Evolutionary conservation across 2,888 invertebrate species (phyloP), one percentile per base, ranked within the genome.

Genomic region (Megamerina dolium): DNA sequence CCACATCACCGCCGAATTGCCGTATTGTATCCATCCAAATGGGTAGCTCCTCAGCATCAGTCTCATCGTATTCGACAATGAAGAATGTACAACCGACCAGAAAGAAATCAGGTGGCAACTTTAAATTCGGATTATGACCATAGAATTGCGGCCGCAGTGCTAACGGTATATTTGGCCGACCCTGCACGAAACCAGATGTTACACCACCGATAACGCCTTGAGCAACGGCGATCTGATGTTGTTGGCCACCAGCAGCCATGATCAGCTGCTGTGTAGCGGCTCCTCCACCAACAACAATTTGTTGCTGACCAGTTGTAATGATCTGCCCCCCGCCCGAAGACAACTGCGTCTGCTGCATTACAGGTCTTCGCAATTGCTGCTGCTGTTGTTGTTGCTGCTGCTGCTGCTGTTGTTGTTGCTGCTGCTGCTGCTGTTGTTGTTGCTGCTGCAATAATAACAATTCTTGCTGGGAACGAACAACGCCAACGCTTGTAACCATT

Each of bases 21-120:
- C 80, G 78, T 40, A 92, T 86, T 0, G 83, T 79, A 70, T 82
- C 79, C 53, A 78, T 73, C 87, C 86, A 87, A 2, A 77, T 60
- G 17, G 77, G 75, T 14, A 81, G 73, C 51, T 82, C 81, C 10
- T 74, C 65, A 1, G 78, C 77, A 65, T 78, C 76, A n/a, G 79
- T 78, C 51, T 79, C 76, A 50, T 87, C 86, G 61, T 89, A 89
- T 59, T 90, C 90, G 53, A 85, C 83, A 50, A 91, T 85, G 49
- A 85, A 87, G 66, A 97, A 96, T 26, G 94, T 86, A 68, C 95
- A 96, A 6, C 95, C 96, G 23, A 94, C 74, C 34, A 97, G 73
- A 72, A 92, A 95, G 41, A 92, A 74, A 58, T 94, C 91, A 0
- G 86, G 81, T 9, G 95, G 94, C 52, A 89, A 75, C 74, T 89